Percentiles rank a stretch among this genome's conserved stretches.
Evolutionary conservation across 1,140 invertebrate species (phyloP).

Genomic region (Aphis gossypii): DNA sequence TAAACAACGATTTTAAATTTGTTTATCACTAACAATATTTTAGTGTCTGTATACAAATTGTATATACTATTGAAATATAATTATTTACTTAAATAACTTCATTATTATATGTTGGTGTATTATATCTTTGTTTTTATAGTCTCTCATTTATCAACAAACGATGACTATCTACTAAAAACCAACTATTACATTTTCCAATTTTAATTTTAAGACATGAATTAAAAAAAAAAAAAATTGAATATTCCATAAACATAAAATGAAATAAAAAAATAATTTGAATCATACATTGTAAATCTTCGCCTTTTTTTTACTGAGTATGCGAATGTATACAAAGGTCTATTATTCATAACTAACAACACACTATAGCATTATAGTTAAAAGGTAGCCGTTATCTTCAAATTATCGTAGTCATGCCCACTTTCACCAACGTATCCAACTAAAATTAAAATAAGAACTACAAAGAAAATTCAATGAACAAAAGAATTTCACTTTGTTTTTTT

Average conservation of each 20-base stretch:
- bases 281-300: neutral
- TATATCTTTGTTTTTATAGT: no score
- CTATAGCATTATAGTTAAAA: neutral
- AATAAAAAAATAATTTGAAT: neutral
- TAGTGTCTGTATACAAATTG: no score
- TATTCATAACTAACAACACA: neutral
- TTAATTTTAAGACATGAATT: neutral
- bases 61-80: no score
- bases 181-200: neutral
- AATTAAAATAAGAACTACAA: neutral
- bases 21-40: no score
- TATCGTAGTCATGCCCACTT: neutral
- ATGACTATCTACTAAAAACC: no score
- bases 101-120: no score
- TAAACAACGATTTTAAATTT: no score
- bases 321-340: neutral
- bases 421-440: neutral
- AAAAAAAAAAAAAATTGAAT: neutral
- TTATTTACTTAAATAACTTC: no score
- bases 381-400: neutral
- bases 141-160: no score
- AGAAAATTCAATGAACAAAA: neutral
- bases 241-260: neutral
- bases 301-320: neutral
- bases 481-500: neutral